These are phyloP conservation scores for Rhinophrynus dorsalis DNA, from an alignment of 2,797 vertebrate species.

Conservation along the genomic window DNA sequence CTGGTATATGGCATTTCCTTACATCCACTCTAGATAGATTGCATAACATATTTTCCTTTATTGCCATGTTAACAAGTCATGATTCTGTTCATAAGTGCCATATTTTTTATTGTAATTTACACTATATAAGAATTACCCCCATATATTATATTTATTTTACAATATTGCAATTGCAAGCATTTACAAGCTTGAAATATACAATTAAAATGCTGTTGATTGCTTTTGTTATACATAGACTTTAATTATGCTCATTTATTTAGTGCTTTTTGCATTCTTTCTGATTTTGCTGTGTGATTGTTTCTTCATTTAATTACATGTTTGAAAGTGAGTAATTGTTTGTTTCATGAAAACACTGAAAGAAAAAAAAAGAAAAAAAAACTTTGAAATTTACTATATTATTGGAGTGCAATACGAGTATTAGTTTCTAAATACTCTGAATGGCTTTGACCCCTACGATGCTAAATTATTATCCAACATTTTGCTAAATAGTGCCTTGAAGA, in stretches of 20 bases:
- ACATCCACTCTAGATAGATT: too few relatives aligned
- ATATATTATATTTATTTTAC: too few relatives aligned
- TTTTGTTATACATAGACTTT: conserved; percentile 28
- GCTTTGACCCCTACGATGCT: too few relatives aligned
- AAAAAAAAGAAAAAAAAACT: conserved; percentile 19
- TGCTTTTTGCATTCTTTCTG: conserved; percentile 21
- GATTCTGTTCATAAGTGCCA: not conserved
- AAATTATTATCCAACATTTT: too few relatives aligned
- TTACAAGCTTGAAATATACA: conserved; percentile 20
- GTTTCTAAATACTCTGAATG: too few relatives aligned
- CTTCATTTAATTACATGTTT: conserved; percentile 46
- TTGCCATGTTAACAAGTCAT: too few relatives aligned
- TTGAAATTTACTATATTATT: not conserved
- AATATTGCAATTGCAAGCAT: not conserved
- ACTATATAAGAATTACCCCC: not conserved
- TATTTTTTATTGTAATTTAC: not conserved
- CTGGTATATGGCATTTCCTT: too few relatives aligned
- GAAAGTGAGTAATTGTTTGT: conserved; percentile 35
- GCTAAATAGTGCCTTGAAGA: too few relatives aligned
- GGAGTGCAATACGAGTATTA: too few relatives aligned
- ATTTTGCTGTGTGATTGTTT: conserved; percentile 40
- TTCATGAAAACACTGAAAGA: conserved; percentile 28
- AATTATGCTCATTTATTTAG: conserved; percentile 32
- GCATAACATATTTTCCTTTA: too few relatives aligned
- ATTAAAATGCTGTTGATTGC: conserved; percentile 19